Percentiles rank a stretch among this genome's conserved stretches.
phyloP scores from a whole-genome alignment of 2,888 invertebrate genomes.

The Hipparchia semele region DNA sequence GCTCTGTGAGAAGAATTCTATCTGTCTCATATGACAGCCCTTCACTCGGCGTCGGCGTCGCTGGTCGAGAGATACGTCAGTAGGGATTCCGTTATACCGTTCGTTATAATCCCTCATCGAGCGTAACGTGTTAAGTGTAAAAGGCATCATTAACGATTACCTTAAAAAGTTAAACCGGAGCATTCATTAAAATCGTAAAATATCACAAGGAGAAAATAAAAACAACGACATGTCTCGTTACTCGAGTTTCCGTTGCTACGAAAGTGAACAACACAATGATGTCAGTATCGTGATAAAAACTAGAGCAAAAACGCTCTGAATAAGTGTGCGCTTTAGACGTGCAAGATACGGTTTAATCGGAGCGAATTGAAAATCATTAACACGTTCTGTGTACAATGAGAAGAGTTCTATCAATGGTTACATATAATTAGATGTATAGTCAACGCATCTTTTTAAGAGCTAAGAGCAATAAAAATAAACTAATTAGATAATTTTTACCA shows the following conservation, averaged over 20 bases:
- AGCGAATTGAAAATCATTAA: conserved; percentile 40
- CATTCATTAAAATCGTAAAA: conserved; percentile 79
- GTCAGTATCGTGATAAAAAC: conserved; percentile 72
- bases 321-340: conserved; percentile 58
- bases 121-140: conserved; percentile 74
- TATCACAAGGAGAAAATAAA: conserved; percentile 74
- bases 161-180: conserved; percentile 80
- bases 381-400: conserved; percentile 20
- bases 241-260: conserved; percentile 79
- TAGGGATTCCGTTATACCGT: conserved; percentile 57
- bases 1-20: conserved; percentile 69
- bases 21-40: conserved; percentile 75
- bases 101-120: conserved; percentile 79
- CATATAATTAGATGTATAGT: not conserved
- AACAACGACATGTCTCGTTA: conserved; percentile 72
- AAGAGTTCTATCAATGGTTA: conserved; percentile 8
- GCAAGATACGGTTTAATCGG: conserved; percentile 59
- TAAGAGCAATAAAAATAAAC: too few species aligned
- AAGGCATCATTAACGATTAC: conserved; percentile 80
- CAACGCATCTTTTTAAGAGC: too few species aligned
- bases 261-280: conserved; percentile 78
- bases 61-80: conserved; percentile 56
- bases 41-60: conserved; percentile 61
- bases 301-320: conserved; percentile 68
- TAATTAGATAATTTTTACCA: too few species aligned